Percentiles rank a stretch among this genome's conserved stretches.
Conservation (phyloP, 2,113 vertebrate species). For the Scortum barcoo region DNA sequence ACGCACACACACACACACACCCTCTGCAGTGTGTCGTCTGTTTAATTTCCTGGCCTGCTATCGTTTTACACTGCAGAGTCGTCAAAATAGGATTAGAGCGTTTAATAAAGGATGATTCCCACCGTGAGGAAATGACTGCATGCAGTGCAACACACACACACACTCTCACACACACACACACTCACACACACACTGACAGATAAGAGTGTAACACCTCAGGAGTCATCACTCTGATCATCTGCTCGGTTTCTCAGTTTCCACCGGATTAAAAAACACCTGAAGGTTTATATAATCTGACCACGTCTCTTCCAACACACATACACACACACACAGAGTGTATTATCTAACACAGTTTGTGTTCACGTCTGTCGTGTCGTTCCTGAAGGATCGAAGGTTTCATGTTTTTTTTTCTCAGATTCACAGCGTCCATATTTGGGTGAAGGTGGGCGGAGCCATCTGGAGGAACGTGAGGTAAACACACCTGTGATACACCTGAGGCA, state of each 20-base stretch:
- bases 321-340: constrained; percentile 7
- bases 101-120: constrained; percentile 75
- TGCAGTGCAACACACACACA: constrained; percentile 24
- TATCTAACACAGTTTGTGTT: not conserved
- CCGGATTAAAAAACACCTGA: constrained; percentile 59
- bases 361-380: not conserved
- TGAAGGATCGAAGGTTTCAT: not conserved
- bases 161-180: constrained; percentile 29
- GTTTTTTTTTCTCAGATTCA: not conserved
- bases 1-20: constrained; percentile 5
- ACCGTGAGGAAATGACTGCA: constrained; percentile 60
- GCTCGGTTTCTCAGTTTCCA: constrained; percentile 44
- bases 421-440: too few species aligned
- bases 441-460: too few species aligned
- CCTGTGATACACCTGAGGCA: too few species aligned
- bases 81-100: constrained; percentile 80
- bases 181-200: constrained; percentile 21
- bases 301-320: constrained; percentile 2
- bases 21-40: constrained; percentile 38
- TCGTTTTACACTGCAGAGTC: constrained; percentile 69
- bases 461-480: too few species aligned
- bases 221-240: constrained; percentile 34
- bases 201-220: constrained; percentile 37
- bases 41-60: constrained; percentile 80
- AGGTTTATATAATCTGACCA: constrained; percentile 10